Evolutionary conservation across 2,113 vertebrate genomes (phyloP).

Genomic region (Entelurus aequoreus): DNA sequence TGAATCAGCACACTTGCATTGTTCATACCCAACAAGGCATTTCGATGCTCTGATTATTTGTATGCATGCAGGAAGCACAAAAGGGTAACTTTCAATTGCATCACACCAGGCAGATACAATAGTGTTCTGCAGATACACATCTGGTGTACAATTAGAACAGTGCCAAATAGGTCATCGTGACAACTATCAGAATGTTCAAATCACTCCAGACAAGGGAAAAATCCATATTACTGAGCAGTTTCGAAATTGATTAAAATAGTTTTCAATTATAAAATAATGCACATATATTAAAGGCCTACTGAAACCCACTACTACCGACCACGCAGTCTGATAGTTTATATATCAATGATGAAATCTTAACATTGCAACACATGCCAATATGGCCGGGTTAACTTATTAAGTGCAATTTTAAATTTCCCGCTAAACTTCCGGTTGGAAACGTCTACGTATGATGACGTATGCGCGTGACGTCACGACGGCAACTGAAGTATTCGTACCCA

Average conservation of each 20-base stretch:
- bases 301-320: too few species aligned
- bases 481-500: too few species aligned
- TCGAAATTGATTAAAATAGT: neutral
- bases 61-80: conserved; percentile 57
- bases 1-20: conserved; percentile 26
- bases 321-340: too few species aligned
- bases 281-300: too few species aligned
- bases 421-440: too few species aligned
- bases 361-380: too few species aligned
- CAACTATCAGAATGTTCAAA: conserved; percentile 61
- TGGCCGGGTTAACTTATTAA: too few species aligned
- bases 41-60: conserved; percentile 34
- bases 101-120: conserved; percentile 54
- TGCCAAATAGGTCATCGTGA: conserved; percentile 65
- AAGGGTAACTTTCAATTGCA: conserved; percentile 57
- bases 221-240: neutral
- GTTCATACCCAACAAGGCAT: conserved; percentile 1
- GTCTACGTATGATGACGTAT: too few species aligned
- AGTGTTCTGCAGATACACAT: conserved; percentile 55
- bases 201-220: conserved; percentile 32
- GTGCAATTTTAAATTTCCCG: too few species aligned
- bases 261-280: neutral
- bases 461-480: too few species aligned
- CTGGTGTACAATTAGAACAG: conserved; percentile 65
- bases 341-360: too few species aligned